Base-by-base conservation (phyloP, 2,797 vertebrate genomes). In the Leptoclinus maculatus region DNA sequence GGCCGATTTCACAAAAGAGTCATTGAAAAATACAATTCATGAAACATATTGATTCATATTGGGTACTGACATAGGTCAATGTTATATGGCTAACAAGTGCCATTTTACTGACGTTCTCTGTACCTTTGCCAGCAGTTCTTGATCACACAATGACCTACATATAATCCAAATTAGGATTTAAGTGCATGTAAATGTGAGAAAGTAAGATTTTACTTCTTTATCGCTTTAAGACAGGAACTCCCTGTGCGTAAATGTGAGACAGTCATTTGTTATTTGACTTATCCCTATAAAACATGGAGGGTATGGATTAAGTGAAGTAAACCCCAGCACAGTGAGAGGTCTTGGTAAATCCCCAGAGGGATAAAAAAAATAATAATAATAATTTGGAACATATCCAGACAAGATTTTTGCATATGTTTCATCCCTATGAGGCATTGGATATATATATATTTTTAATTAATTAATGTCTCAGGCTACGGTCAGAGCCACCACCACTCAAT, bases 271-370 rank as follows among this genome's bases (percentile, higher is more conserved):
- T 69, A 45, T 76, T 54, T 69, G 60, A 65, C 76, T 76, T 65
- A 86, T 82, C 74, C 70, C 25, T 60, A 57, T 80, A 62, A 78
- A 82, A 68, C 72, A 75, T 82, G 79, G 65, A 25, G 21, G n/a
- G 27, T 54, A 12, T 74, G 71, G 85, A 85, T 90, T 82, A 89
- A 53, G n/a, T 58, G 17, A 13, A 74, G 58, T 70, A 12, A 76
- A 43, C 78, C 51, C 32, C 51, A 34, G 32, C 80, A 71, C 84
- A 86, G 79, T 72, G 57, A 84, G 83, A 54, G 74, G 80, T 81
- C 76, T 62, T 10, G 21, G 2, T 80, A 74, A 84, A 36, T 71
- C 70, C 63, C 36, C 38, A 64, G 21, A 63, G 66, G 74, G 73
- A 84, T 66, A 34, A 62, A 73, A 43, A 70, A 45, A 17, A 73